Conservation (phyloP, 2,113 vertebrate genomes). For the Eleginops maclovinus region DNA sequence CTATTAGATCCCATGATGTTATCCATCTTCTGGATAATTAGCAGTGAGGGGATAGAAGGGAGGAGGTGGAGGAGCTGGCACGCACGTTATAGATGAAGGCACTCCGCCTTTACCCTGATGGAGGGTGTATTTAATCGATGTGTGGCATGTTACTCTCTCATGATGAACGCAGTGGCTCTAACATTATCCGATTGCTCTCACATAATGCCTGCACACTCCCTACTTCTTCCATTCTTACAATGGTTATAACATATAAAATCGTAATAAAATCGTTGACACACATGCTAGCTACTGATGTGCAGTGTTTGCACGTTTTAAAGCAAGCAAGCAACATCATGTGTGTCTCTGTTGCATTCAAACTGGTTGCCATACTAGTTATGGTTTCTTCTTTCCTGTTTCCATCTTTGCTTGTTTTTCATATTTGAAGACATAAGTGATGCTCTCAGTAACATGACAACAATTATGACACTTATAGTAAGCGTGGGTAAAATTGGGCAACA, state of each 20-base stretch:
- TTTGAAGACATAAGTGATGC: no score
- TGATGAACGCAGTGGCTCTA: slow-evolving; percentile 21
- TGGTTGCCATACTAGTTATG: not conserved
- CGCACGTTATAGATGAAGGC: slow-evolving; percentile 56
- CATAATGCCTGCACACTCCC: not conserved
- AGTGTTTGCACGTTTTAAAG: not conserved
- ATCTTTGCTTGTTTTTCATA: not conserved
- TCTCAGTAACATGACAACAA: no score
- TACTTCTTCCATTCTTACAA: not conserved
- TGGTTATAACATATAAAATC: not conserved
- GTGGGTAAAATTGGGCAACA: slow-evolving; percentile 16
- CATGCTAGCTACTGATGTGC: not conserved
- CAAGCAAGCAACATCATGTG: not conserved
- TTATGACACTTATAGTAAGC: not conserved
- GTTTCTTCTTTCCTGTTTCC: not conserved
- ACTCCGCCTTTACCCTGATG: slow-evolving; percentile 45
- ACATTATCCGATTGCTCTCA: not conserved
- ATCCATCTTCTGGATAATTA: slow-evolving; percentile 82
- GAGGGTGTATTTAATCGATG: slow-evolving; percentile 56
- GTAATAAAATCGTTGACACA: not conserved
- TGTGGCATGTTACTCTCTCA: slow-evolving; percentile 29
- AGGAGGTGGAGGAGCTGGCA: slow-evolving; percentile 55
- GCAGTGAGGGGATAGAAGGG: slow-evolving; percentile 61
- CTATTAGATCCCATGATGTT: slow-evolving; percentile 78
- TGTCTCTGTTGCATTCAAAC: not conserved